Evolutionary conservation across 2,888 invertebrate species (phyloP).

Genomic region (Macropis europaea): DNA sequence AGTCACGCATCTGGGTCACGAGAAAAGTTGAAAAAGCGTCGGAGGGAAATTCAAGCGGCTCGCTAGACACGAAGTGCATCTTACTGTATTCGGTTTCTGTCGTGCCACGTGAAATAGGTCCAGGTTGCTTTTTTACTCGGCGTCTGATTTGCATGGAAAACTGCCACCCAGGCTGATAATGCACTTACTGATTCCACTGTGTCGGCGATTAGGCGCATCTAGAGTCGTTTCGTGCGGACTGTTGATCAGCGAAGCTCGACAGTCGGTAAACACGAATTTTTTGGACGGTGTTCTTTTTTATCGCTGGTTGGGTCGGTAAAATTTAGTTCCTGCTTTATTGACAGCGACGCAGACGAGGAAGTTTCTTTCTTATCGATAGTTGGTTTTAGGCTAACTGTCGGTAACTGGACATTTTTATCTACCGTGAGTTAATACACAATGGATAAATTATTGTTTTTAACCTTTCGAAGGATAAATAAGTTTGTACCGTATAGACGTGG

Average conservation of each 20-base stretch:
- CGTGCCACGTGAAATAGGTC: conserved; percentile 18
- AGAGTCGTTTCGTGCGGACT: neutral
- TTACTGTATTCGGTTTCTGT: conserved; percentile 10
- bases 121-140: conserved; percentile 13
- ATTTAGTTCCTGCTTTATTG: neutral
- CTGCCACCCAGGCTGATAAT: neutral
- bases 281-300: neutral
- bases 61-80: conserved; percentile 9
- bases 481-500: too few relatives aligned
- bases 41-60: conserved; percentile 2
- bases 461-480: too few relatives aligned
- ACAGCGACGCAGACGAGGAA: too few relatives aligned
- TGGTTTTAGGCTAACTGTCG: too few relatives aligned
- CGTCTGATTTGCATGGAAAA: neutral
- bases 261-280: conserved; percentile 4
- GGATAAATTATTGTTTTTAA: too few relatives aligned
- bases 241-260: neutral
- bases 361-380: neutral
- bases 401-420: too few relatives aligned
- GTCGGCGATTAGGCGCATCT: neutral
- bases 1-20: conserved; percentile 37
- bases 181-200: neutral
- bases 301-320: neutral
- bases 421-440: too few relatives aligned
- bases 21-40: conserved; percentile 33